Conservation (phyloP, 2,888 invertebrate species). For the Drosophila paracracens region DNA sequence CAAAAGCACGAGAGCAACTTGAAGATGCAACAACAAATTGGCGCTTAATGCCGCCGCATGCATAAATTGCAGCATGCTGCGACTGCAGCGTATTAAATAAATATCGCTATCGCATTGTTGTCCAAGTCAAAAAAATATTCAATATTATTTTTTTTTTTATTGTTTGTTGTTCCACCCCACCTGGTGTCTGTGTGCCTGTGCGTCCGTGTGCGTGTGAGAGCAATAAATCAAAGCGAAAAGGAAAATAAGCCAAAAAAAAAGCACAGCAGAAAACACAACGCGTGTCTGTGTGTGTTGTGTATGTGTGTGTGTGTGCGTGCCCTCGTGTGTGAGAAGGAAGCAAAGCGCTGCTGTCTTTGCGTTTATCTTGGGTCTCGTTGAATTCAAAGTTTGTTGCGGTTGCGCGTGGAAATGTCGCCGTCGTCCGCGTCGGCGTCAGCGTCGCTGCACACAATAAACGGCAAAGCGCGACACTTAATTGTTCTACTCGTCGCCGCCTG, state of each 20-base stretch:
- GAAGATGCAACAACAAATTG: slow-evolving; percentile 64
- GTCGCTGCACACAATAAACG: slow-evolving; percentile 63
- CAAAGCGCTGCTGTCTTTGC: slow-evolving; percentile 40
- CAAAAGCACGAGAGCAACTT: slow-evolving; percentile 31
- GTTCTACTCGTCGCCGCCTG: slow-evolving; percentile 68
- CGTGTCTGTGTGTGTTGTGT: slow-evolving; percentile 11
- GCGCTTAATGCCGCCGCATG: slow-evolving; percentile 64
- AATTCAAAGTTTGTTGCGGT: slow-evolving; percentile 55
- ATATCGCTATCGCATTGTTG: slow-evolving; percentile 35
- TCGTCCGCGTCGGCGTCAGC: slow-evolving; percentile 66
- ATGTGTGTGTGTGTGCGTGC: slow-evolving; percentile 8
- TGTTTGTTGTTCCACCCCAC: slow-evolving; percentile 35
- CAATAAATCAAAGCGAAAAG: slow-evolving; percentile 40
- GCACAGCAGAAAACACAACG: slow-evolving; percentile 41
- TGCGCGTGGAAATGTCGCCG: slow-evolving; percentile 69
- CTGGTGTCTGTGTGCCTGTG: slow-evolving; percentile 25
- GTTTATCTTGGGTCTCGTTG: slow-evolving; percentile 24
- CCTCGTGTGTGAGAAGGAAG: slow-evolving; percentile 43
- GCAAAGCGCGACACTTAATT: slow-evolving; percentile 59
- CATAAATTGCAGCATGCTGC: slow-evolving; percentile 56
- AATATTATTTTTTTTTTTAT: slow-evolving; percentile 31
- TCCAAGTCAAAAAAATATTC: slow-evolving; percentile 26
- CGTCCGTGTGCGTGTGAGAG: slow-evolving; percentile 28
- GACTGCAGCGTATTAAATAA: slow-evolving; percentile 39
- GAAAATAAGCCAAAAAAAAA: slow-evolving; percentile 37